Evolutionary conservation across 1,140 invertebrate genomes (phyloP), one percentile per base, ranked within the genome.

Genomic region (Antheraea mylitta): DNA sequence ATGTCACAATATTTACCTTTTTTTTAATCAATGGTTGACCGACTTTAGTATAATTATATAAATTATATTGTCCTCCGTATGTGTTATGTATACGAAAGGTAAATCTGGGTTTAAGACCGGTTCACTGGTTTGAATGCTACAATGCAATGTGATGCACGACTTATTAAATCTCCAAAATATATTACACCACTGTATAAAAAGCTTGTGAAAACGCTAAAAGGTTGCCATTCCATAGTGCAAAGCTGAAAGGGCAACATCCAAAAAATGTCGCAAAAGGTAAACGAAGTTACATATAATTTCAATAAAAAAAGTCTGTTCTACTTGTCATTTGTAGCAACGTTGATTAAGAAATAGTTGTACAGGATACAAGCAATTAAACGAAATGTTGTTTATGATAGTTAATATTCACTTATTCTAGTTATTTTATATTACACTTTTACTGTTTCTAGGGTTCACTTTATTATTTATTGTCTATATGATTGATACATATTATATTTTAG

Each of bases 51-150:
- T 30, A 30, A 30, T 30, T 9, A 42, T 42, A 4, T 42, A 9
- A 42, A 42, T 42, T 42, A 42, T 42, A 53, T 53, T 13, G 9
- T 13, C 45, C 9, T 2, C 11, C 45, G 16, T 16, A 0, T 53
- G 45, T 7, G 16, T 53, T 1, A 16, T 16, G 13, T 22, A 64
- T 70, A 61, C 68, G 68, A 75, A 73, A 74, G 75, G 72, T 75
- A n/a, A 73, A 59, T 18, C 45, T 67, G 72, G 67, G 71, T 79
- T 82, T 74, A 79, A 82, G 75, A 77, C 73, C 63, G 30, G 19
- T 53, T 58, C 62, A 78, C 71, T 67, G 74, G 80, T 79, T 84
- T 77, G 13, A n/a, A 60, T 61, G 68, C 68, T 69, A 38, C 69
- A 61, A 70, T 72, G 45, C 13, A 37, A 38, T 78, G n/a, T n/a